Percentiles rank a stretch among this genome's conserved stretches.
Conservation (phyloP, 2,113 vertebrate species). For the Narcine bancroftii region DNA sequence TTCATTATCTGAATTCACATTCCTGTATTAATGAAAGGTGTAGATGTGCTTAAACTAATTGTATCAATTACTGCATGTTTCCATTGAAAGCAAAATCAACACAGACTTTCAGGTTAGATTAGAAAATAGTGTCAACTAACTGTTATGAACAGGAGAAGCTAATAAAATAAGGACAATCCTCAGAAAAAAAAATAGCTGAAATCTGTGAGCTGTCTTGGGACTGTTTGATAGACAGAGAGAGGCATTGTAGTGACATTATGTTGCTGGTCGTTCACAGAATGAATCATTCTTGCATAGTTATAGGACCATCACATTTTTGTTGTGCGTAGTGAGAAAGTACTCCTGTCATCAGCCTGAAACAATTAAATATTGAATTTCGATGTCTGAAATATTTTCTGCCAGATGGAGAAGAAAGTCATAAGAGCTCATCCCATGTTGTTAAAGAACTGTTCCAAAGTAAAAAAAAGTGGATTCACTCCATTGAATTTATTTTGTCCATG, state of each 20-base stretch:
- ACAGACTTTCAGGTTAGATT: not conserved
- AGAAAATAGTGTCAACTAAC: too few species aligned
- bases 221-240: not conserved
- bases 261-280: not conserved
- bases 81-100: not conserved
- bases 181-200: not conserved
- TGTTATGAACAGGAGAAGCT: not conserved
- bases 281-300: slow-evolving; percentile 21
- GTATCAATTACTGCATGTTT: not conserved
- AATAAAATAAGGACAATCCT: not conserved
- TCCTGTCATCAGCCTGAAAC: slow-evolving; percentile 19
- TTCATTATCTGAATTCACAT: not conserved
- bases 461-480: not conserved
- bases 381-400: slow-evolving; percentile 13
- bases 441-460: not conserved
- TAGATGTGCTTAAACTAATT: not conserved
- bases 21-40: not conserved
- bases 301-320: not conserved
- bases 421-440: not conserved
- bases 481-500: not conserved
- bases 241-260: not conserved
- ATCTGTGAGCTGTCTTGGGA: not conserved
- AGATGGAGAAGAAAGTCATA: not conserved
- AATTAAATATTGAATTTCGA: slow-evolving; percentile 21
- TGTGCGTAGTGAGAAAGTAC: not conserved